Conservation (phyloP, 2,888 invertebrate species). For the Priocnemis perturbator region DNA sequence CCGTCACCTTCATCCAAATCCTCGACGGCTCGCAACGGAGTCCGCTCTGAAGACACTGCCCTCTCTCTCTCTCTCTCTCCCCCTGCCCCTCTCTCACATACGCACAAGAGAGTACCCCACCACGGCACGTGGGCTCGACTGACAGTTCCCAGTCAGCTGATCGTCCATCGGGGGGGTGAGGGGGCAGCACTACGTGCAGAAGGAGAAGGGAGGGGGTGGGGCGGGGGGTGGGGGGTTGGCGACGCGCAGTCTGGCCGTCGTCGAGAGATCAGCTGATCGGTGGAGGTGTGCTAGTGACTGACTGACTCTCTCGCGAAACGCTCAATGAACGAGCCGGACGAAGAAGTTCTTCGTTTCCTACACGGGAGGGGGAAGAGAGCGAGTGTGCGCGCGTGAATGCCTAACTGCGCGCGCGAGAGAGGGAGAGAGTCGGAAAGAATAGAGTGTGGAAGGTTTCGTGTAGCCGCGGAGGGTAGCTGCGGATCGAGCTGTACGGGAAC, state of each 20-base stretch:
- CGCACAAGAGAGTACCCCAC: slow-evolving; percentile 44
- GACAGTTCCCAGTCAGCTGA: slow-evolving; percentile 73
- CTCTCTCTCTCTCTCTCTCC: neutral
- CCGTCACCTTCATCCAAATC: neutral
- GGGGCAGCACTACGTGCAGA: slow-evolving; percentile 44
- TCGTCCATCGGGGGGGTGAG: slow-evolving; percentile 57
- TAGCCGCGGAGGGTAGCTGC: too few relatives aligned
- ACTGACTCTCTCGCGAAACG: slow-evolving; percentile 55
- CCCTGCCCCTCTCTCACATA: slow-evolving; percentile 1
- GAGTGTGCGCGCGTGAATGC: slow-evolving; percentile 52
- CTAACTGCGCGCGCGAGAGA: slow-evolving; percentile 48
- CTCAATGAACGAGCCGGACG: slow-evolving; percentile 63
- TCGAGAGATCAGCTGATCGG: slow-evolving; percentile 56
- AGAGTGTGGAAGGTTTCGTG: too few relatives aligned
- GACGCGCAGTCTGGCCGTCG: slow-evolving; percentile 70
- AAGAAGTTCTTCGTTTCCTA: slow-evolving; percentile 64
- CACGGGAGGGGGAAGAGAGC: slow-evolving; percentile 49
- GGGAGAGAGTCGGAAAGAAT: too few relatives aligned
- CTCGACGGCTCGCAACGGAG: slow-evolving; percentile 4
- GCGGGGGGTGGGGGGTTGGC: slow-evolving; percentile 64
- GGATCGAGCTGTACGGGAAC: too few relatives aligned
- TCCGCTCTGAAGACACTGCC: neutral
- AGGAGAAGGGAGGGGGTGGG: slow-evolving; percentile 38
- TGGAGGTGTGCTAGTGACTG: slow-evolving; percentile 59
- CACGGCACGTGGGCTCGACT: slow-evolving; percentile 58